Base-by-base conservation (phyloP, 2,888 invertebrate species). In the Plagodis pulveraria region DNA sequence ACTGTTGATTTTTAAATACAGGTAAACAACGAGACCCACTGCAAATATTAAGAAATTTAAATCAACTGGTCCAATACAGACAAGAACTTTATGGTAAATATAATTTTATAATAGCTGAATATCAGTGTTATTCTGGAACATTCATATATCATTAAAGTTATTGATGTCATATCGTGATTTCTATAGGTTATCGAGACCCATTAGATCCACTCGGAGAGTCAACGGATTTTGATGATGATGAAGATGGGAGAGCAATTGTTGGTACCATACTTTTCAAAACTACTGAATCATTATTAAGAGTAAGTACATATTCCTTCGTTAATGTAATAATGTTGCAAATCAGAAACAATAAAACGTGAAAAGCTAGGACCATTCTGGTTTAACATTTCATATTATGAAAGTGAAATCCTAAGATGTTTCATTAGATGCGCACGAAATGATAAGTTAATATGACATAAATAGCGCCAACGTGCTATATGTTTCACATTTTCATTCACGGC, bases 221-320 rank as follows among this genome's bases (percentile, higher is more conserved):
- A 64, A 66, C 80, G 2, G 90, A 91, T 50, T 87, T 89, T 50
- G 89, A 89, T 46, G 91, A 91, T 5, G 91, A 91, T 11, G 91
- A 91, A 66, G 92, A 91, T 50, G 92, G 90, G 6, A 83, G 84
- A 76, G 79, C 87, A 10, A 84, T 91, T 8, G 83, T 91, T 49
- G 92, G 91, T 38, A 91, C 91, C 4, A 84, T 92, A 55, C 69
- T 92, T 11, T 91, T 89, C 53, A 91, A 88, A 66, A 88, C 88
- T 5, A 89, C 90, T 2, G 86, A 89, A 52, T 91, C 91, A 6
- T 78, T 92, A 63, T 67, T 89, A 34, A 74, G 89, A 57, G 92
- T 91, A 72, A 83, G 86, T 75, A 50, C n/a, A 22, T 22, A 2
- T 22, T 22, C 22, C 22, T 4, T 22, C 4, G 22, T 2, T 22